Evolutionary conservation across 2,113 vertebrate species (phyloP).

Genomic region (Petrocephalus microphthalmus): DNA sequence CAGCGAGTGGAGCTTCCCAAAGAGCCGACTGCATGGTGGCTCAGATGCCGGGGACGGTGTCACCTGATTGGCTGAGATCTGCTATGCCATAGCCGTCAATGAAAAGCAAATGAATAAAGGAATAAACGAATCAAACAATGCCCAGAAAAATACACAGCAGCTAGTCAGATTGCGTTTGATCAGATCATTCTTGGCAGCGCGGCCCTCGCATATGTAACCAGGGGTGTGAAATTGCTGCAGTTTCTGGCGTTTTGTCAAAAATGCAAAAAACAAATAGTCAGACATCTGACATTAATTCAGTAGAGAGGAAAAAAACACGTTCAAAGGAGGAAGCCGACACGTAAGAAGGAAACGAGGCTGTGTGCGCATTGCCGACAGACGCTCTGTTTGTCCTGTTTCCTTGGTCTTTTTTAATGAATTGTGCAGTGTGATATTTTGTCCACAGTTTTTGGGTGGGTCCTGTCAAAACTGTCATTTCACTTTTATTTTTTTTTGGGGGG

Average conservation of each 20-base stretch:
- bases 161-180: conserved; percentile 1
- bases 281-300: background rate
- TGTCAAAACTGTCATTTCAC: background rate
- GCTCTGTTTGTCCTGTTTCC: too few relatives aligned
- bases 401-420: background rate
- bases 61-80: background rate
- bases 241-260: conserved; percentile 3
- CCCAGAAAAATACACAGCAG: background rate
- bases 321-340: background rate
- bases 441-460: background rate
- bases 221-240: background rate
- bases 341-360: background rate
- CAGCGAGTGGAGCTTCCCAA: background rate
- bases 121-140: background rate
- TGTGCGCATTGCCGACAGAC: background rate
- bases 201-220: background rate
- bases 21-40: background rate
- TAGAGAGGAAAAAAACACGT: background rate
- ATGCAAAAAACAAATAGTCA: background rate
- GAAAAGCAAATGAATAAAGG: background rate
- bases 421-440: background rate
- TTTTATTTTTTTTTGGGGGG: too few relatives aligned
- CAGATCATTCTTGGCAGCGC: background rate
- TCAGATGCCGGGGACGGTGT: background rate
- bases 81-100: background rate